Percentiles rank a stretch among this genome's conserved stretches.
Evolutionary conservation across 1,140 invertebrate genomes (phyloP).

Genomic region (Cepaea nemoralis): DNA sequence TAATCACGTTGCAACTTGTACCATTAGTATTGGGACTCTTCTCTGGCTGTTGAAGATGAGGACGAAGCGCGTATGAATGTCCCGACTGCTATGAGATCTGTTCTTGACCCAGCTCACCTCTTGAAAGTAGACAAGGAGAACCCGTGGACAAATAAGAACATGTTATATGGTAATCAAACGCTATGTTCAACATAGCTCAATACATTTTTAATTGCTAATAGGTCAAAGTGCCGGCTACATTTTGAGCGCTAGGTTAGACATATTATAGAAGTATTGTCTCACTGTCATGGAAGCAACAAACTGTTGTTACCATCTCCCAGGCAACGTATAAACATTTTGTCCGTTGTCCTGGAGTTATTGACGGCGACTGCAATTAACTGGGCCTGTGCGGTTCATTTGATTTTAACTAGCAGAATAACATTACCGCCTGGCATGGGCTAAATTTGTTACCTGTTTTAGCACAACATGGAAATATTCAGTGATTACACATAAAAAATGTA

Average conservation of each 20-base stretch:
- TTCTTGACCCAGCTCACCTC: too few species aligned
- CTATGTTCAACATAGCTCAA: too few species aligned
- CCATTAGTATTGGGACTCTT: too few species aligned
- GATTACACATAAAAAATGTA: neutral
- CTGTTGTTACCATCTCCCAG: neutral
- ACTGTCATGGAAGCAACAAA: neutral
- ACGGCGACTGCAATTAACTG: slow-evolving; percentile 12
- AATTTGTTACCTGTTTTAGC: neutral
- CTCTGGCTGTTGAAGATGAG: too few species aligned
- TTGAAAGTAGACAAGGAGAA: too few species aligned
- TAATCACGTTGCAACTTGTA: too few species aligned
- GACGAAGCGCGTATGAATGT: too few species aligned
- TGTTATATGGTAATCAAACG: too few species aligned
- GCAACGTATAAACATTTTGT: slow-evolving; percentile 15
- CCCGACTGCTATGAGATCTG: too few species aligned
- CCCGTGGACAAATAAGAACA: too few species aligned
- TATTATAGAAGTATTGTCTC: neutral
- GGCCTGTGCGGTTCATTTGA: slow-evolving; percentile 3
- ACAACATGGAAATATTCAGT: neutral
- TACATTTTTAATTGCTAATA: too few species aligned
- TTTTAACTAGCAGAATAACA: neutral
- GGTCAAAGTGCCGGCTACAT: neutral
- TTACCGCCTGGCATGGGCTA: neutral
- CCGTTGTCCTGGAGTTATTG: slow-evolving; percentile 12
- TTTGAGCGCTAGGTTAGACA: neutral